These are phyloP conservation scores for Pedicia rivosa DNA, from an alignment of 2,888 invertebrate species.

Conservation along the genomic window DNA sequence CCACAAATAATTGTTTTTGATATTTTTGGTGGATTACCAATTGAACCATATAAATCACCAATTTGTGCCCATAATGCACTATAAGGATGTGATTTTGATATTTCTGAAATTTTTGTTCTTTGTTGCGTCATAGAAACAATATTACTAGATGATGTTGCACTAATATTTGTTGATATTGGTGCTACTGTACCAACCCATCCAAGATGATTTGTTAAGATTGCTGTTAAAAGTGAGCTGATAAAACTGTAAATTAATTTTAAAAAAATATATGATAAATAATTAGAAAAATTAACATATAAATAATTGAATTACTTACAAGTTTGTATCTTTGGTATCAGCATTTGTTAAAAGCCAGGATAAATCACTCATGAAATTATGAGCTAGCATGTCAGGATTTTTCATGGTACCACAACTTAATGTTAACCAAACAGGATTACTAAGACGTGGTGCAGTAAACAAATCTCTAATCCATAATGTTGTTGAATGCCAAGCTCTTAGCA, in stretches of 20 bases:
- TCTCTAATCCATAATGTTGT: constrained; percentile 41
- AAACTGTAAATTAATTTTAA: constrained; percentile 47
- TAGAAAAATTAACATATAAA: constrained; percentile 5
- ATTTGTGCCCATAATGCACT: constrained; percentile 86
- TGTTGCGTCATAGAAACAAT: constrained; percentile 22
- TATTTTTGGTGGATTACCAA: constrained; percentile 60
- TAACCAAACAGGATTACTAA: constrained; percentile 50
- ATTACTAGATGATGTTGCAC: constrained; percentile 16
- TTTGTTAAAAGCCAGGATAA: constrained; percentile 50
- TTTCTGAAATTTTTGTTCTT: constrained; percentile 32
- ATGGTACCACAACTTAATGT: constrained; percentile 33
- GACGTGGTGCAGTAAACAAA: constrained; percentile 48
- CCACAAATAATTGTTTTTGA: constrained; percentile 69
- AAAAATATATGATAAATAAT: constrained; percentile 6
- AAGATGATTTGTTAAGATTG: constrained; percentile 75
- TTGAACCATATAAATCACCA: constrained; percentile 70
- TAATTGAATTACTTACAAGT: constrained; percentile 54
- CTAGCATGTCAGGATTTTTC: constrained; percentile 27
- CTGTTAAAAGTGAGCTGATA: constrained; percentile 74
- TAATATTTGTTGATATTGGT: constrained; percentile 23
- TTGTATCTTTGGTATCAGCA: constrained; percentile 71
- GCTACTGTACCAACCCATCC: constrained; percentile 77
- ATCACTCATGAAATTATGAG: constrained; percentile 35
- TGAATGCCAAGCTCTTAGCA: constrained; percentile 34
- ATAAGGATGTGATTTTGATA: constrained; percentile 52